A percentile compares a stretch with the other conserved stretches of the same genome.
phyloP scores from a whole-genome alignment of 2,888 invertebrate species.

The Dryobota labecula region DNA sequence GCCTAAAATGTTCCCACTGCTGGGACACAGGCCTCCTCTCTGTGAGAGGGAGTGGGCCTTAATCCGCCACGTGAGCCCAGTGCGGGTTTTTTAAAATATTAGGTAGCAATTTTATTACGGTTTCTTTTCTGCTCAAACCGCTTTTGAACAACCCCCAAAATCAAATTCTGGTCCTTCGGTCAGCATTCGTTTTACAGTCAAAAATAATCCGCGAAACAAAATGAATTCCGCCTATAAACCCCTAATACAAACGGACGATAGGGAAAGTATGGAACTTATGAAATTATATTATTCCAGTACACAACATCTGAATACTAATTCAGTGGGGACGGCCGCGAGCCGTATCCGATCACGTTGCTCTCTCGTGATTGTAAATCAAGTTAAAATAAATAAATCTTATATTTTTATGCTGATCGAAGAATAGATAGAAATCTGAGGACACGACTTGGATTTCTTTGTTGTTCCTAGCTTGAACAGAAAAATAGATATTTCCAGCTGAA shows the following conservation, averaged over 20 bases:
- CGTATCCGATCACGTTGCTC: constrained; percentile 52
- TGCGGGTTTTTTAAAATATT: too few relatives aligned
- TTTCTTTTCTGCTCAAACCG: neutral
- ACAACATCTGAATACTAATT: constrained; percentile 59
- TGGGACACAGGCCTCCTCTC: too few relatives aligned
- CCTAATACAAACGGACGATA: constrained; percentile 57
- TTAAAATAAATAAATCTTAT: constrained; percentile 59
- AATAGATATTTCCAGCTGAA: too few relatives aligned
- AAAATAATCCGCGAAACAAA: constrained; percentile 41
- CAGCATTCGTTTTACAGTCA: constrained; percentile 1
- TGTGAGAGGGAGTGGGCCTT: too few relatives aligned
- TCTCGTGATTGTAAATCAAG: constrained; percentile 61
- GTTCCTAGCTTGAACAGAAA: neutral
- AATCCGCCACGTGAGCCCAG: too few relatives aligned
- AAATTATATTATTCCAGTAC: constrained; percentile 61
- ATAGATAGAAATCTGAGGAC: constrained; percentile 46
- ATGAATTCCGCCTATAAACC: constrained; percentile 48
- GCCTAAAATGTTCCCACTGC: too few relatives aligned
- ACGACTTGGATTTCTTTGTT: constrained; percentile 38
- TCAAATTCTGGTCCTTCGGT: constrained; percentile 3
- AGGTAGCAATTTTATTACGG: too few relatives aligned
- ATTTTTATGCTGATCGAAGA: constrained; percentile 53
- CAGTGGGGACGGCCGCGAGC: constrained; percentile 29
- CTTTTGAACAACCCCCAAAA: neutral
- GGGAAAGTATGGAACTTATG: constrained; percentile 60